Conservation (phyloP, 2,113 vertebrate species). For the Psittacula cyanocephala region DNA sequence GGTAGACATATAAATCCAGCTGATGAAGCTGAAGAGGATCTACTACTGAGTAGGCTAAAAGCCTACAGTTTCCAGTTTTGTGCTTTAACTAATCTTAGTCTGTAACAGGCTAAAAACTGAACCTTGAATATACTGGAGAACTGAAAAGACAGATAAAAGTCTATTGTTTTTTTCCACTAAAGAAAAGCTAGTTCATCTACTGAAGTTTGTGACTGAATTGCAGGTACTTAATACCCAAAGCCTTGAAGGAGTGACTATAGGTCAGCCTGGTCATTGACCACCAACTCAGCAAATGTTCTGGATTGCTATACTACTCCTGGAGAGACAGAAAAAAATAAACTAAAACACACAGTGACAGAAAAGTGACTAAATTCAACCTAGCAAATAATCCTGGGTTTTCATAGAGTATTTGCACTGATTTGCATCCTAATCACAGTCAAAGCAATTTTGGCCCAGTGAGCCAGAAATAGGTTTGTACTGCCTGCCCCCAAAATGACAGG, state of each 20-base stretch:
- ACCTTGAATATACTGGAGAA: not conserved
- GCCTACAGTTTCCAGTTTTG: not conserved
- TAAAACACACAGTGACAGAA: not conserved
- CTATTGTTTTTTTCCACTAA: not conserved
- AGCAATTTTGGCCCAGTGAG: not conserved
- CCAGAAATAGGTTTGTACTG: not conserved
- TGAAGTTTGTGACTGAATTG: not conserved
- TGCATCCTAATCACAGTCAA: not conserved
- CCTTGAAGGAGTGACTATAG: not conserved
- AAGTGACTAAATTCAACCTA: not conserved
- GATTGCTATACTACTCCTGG: not conserved
- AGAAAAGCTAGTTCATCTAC: not conserved
- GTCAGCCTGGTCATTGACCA: not conserved
- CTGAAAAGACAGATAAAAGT: not conserved
- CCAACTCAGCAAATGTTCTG: not conserved
- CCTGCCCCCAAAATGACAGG: not conserved
- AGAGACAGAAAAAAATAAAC: not conserved
- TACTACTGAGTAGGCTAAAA: not conserved
- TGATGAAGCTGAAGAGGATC: not conserved
- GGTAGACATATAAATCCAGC: not conserved
- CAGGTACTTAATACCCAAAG: not conserved
- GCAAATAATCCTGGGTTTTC: not conserved
- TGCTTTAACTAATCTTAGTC: not conserved
- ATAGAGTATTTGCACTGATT: not conserved
- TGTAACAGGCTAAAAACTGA: not conserved